Conservation (phyloP, 92 coral and sea anemone genomes). For the Virgularia gustaviana region DNA sequence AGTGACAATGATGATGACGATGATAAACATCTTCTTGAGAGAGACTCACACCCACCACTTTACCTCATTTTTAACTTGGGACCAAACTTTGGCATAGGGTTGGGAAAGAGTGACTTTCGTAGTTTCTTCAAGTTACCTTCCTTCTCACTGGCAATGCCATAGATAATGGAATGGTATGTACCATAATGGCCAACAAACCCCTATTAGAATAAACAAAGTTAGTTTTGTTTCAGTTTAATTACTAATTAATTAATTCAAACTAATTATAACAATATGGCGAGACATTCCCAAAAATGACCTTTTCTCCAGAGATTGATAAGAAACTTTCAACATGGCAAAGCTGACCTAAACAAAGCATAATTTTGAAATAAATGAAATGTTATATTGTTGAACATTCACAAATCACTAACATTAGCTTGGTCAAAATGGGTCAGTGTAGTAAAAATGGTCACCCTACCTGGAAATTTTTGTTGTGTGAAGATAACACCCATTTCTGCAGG, state of each 20-base stretch:
- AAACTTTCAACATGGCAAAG: slow-evolving; percentile 92
- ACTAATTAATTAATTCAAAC: not conserved
- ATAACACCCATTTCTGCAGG: slow-evolving; percentile 94
- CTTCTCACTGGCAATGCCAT: slow-evolving; percentile 85
- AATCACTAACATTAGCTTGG: too few relatives aligned
- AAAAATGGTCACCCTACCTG: too few relatives aligned
- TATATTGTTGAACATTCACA: not conserved
- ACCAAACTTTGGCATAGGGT: slow-evolving; percentile 86
- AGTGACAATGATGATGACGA: too few relatives aligned
- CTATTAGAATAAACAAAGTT: slow-evolving; percentile 32
- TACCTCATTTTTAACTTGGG: slow-evolving; percentile 84
- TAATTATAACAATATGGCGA: not conserved
- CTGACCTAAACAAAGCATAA: slow-evolving; percentile 66
- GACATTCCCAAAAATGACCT: slow-evolving; percentile 58
- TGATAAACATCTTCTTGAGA: too few relatives aligned
- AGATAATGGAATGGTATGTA: slow-evolving; percentile 87
- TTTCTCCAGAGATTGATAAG: slow-evolving; percentile 69
- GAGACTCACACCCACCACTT: too few relatives aligned
- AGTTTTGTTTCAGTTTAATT: too few relatives aligned
- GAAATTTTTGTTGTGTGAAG: slow-evolving; percentile 72
- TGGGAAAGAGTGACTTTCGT: slow-evolving; percentile 69
- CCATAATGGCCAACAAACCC: slow-evolving; percentile 87
- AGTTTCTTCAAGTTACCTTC: slow-evolving; percentile 82
- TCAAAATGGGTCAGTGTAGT: too few relatives aligned
- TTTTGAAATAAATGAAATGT: not conserved